Conservation (phyloP, 2,888 invertebrate species). For the Plemyria rubiginata region DNA sequence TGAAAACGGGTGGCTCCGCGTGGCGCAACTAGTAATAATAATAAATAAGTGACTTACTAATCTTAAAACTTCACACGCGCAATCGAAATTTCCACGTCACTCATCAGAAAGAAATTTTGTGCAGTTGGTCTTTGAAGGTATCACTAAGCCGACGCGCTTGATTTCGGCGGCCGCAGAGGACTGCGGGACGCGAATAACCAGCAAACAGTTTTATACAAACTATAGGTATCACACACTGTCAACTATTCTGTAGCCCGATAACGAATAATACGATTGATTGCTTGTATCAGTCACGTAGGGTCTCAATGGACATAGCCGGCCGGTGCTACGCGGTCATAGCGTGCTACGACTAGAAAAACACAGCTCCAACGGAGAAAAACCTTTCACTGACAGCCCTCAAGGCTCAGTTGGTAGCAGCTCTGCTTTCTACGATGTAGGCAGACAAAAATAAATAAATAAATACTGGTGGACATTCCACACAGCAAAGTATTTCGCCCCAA, state of each 20-base stretch:
- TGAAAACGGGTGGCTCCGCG: too few species aligned
- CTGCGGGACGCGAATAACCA: constrained; percentile 46
- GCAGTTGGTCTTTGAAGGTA: background rate
- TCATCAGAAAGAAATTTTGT: constrained; percentile 8
- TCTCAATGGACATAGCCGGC: background rate
- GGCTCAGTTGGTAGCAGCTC: too few species aligned
- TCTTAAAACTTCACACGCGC: constrained; percentile 1
- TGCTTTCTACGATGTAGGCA: too few species aligned
- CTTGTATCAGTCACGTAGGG: constrained; percentile 21
- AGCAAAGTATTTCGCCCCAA: too few species aligned
- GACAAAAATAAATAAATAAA: too few species aligned
- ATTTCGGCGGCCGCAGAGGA: constrained; percentile 47
- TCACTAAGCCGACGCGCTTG: constrained; percentile 41
- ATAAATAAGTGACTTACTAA: constrained; percentile 5
- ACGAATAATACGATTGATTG: constrained; percentile 17
- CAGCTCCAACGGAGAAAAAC: background rate
- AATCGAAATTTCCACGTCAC: constrained; percentile 4
- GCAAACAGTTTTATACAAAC: constrained; percentile 48
- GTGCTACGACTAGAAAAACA: constrained; percentile 16
- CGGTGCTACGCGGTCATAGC: constrained; percentile 9
- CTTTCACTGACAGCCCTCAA: too few species aligned
- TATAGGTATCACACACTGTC: constrained; percentile 19
- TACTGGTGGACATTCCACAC: too few species aligned
- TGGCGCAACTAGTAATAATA: too few species aligned
- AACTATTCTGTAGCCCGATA: constrained; percentile 19